Conservation (phyloP, 2,797 vertebrate species). For the Hydrocynus forskahlii region DNA sequence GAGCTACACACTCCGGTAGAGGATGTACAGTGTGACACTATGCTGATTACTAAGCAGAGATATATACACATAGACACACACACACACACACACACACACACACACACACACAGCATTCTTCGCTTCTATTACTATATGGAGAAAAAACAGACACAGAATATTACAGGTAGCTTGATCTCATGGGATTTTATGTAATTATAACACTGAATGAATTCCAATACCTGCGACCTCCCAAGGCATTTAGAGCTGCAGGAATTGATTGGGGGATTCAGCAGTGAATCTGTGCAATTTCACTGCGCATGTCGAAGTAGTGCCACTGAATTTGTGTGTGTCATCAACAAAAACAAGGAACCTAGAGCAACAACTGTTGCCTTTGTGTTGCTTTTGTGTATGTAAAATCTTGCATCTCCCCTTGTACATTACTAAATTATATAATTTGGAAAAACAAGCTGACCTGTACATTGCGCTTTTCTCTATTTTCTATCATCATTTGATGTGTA, state of each 20-base stretch:
- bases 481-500: too few species aligned
- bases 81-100: background rate
- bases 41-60: constrained; percentile 47
- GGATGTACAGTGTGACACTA: constrained; percentile 38
- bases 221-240: background rate
- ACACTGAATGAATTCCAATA: constrained; percentile 22
- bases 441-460: too few species aligned
- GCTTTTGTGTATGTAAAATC: too few species aligned
- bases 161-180: constrained; percentile 15
- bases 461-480: too few species aligned
- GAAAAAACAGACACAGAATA: background rate
- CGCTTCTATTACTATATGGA: background rate
- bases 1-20: constrained; percentile 49
- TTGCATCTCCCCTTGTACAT: too few species aligned
- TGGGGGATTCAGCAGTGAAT: background rate
- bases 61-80: constrained; percentile 44
- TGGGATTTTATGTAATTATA: constrained; percentile 15
- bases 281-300: constrained; percentile 10
- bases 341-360: background rate
- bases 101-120: background rate
- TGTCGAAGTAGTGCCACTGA: background rate
- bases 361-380: too few species aligned
- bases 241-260: background rate
- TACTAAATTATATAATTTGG: too few species aligned
- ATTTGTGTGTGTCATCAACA: background rate